Evolutionary conservation across 2,113 vertebrate genomes (phyloP), one percentile per base, ranked within the genome.

Genomic region (Pelusios castaneus): DNA sequence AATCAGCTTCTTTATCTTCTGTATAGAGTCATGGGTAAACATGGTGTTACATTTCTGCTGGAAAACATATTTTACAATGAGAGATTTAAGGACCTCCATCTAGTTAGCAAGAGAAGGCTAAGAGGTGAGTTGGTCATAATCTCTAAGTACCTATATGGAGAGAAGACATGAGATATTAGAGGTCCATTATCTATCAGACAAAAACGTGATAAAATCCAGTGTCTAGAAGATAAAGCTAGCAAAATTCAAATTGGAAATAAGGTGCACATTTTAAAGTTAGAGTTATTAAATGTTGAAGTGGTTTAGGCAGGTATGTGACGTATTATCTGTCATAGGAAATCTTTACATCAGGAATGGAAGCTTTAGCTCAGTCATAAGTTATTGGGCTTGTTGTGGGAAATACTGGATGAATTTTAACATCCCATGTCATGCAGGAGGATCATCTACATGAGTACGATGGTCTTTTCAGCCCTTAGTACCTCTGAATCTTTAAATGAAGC

Each of bases 1-100:
- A 27, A 10, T 84, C 34, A 38, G 27, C 11, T 60, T 60, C 56
- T 31, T 60, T 31, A 60, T 60, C 0, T 86, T 88, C 9, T 80
- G 87, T 45, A 51, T 89, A 43, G 10, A 82, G 11, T 78, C 0
- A 0, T 7, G 1, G 17, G 25, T 47, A 5, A 6, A 5, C 6
- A 5, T 13, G 38, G 13, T 10, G 55, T 67, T 38, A 9, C 2
- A 38, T 88, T 82, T 80, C 88, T 87, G 85, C 41, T n/a, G n/a
- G 0, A 0, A 31, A 41, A 51, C 92, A 75, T 8, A 41, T 80
- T 41, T 73, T 22, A 85, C 60, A 60, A 77, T 90, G 45, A 45
- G 10, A 85, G 43, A 55, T 89, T 84, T 56, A 84, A 88, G 67
- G 49, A 31, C 7, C 88, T 73, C 49, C 49, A 56, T 75, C 12